Evolutionary conservation across 2,113 vertebrate species (phyloP).

Genomic region (Cepphus grylle): DNA sequence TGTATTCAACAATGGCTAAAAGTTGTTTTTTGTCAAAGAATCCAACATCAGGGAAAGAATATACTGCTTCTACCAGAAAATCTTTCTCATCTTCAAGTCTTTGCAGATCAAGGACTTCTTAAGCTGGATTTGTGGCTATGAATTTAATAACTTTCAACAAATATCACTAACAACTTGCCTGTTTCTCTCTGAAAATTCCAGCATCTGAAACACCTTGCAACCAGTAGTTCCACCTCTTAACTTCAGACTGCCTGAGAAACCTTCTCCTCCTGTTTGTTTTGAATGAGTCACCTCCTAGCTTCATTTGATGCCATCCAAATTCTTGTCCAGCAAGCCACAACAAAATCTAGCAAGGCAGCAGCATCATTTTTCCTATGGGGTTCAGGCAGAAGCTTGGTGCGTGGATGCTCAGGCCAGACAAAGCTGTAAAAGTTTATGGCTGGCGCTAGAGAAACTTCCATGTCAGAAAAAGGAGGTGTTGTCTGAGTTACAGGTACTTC

Average conservation of each 20-base stretch:
- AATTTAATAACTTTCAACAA: background rate
- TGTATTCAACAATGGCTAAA: background rate
- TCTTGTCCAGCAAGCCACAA: background rate
- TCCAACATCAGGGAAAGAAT: background rate
- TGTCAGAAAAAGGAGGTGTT: background rate
- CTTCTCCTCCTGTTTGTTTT: background rate
- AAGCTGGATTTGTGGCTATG: background rate
- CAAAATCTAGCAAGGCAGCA: background rate
- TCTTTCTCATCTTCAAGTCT: background rate
- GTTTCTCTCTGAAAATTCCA: background rate
- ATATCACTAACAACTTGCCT: fast-evolving
- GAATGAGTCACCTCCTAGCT: background rate
- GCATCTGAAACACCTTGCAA: background rate
- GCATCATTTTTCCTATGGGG: background rate
- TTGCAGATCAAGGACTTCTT: background rate
- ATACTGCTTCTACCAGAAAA: background rate
- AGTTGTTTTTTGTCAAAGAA: background rate
- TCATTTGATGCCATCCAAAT: background rate
- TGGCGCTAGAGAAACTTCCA: background rate
- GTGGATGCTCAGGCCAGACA: background rate
- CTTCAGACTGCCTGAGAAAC: background rate
- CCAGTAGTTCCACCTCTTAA: background rate
- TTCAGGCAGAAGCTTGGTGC: background rate
- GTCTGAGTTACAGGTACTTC: background rate
- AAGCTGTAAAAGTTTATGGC: background rate